Percentiles rank a stretch among this genome's conserved stretches.
These are phyloP conservation scores for Centropus bengalensis DNA, from an alignment of 2,113 vertebrate species.

Conservation along the genomic window DNA sequence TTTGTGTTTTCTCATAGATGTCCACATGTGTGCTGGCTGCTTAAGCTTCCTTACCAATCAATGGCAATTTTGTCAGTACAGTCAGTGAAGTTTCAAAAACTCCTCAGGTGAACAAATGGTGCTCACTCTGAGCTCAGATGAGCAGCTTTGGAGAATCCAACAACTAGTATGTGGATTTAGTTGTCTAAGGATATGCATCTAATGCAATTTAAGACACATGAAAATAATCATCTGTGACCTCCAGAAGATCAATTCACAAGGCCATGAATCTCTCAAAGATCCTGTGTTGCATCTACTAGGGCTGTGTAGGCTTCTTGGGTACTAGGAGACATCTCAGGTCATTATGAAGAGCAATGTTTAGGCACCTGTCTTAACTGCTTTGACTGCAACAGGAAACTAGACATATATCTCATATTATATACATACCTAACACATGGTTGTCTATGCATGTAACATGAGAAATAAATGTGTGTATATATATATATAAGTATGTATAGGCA, in stretches of 20 bases:
- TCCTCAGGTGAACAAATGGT: background rate
- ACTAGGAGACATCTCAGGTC: background rate
- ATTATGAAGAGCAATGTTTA: background rate
- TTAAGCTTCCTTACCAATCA: background rate
- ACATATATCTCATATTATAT: background rate
- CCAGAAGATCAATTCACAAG: background rate
- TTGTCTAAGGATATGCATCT: background rate
- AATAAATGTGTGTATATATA: background rate
- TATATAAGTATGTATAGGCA: background rate
- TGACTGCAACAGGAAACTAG: background rate
- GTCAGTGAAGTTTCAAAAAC: background rate
- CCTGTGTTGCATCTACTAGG: background rate
- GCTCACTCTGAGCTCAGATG: background rate
- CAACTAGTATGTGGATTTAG: background rate
- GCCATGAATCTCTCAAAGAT: background rate
- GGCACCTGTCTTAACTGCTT: background rate
- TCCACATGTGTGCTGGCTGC: background rate
- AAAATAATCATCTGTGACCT: accelerated
- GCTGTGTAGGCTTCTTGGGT: background rate
- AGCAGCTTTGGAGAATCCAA: background rate
- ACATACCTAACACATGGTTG: accelerated
- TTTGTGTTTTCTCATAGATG: background rate
- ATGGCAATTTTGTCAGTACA: background rate
- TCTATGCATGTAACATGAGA: background rate
- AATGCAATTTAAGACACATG: background rate